Conservation (phyloP, 2,888 invertebrate species). For the Pyrrhosoma nymphula region DNA sequence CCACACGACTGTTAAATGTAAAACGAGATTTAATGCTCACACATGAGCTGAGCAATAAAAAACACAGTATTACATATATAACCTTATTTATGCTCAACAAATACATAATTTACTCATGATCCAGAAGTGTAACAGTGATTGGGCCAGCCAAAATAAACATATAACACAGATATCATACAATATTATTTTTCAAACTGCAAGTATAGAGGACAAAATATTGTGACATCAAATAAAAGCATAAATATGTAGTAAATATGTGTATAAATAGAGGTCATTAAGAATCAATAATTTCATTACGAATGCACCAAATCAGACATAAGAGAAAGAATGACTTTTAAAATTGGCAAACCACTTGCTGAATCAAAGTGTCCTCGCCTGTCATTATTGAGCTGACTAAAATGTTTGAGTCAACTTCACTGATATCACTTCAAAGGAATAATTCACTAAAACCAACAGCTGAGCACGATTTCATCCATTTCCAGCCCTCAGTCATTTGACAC, state of each 20-base stretch:
- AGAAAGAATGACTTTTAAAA: neutral
- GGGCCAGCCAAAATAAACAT: slow-evolving; percentile 49
- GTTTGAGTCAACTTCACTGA: neutral
- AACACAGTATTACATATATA: neutral
- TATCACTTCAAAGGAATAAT: neutral
- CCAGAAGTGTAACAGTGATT: slow-evolving; percentile 20
- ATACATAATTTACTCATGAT: neutral
- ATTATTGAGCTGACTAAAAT: neutral
- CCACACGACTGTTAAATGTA: too few species aligned
- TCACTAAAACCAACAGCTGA: neutral
- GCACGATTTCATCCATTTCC: neutral
- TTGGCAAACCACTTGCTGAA: slow-evolving; percentile 13
- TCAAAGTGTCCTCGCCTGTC: neutral
- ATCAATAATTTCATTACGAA: neutral
- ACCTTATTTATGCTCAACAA: neutral
- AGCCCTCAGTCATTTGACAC: neutral
- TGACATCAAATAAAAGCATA: too few species aligned
- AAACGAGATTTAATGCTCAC: neutral
- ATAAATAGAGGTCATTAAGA: neutral
- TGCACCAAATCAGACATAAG: neutral
- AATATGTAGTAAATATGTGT: neutral
- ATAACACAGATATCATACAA: neutral
- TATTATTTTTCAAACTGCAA: neutral
- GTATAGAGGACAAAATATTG: neutral
- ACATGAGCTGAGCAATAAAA: neutral